phyloP scores from a whole-genome alignment of 2,888 invertebrate species.

The Drosophila pegasa region DNA sequence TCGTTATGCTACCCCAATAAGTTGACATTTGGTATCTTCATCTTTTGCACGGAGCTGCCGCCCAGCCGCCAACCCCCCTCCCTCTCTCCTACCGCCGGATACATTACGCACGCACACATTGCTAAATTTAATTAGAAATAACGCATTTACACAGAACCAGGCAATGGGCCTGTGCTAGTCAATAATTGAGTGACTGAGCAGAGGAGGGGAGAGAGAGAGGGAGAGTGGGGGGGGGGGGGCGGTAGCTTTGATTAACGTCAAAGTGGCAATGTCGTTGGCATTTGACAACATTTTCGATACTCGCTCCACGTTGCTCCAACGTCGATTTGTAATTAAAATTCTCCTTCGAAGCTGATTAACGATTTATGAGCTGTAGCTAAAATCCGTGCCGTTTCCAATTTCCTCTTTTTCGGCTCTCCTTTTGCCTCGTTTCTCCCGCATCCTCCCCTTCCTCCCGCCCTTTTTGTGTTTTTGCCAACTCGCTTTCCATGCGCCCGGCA shows the following conservation, averaged over 20 bases:
- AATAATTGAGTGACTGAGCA: background rate
- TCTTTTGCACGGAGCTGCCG: constrained; percentile 22
- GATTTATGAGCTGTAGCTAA: constrained; percentile 35
- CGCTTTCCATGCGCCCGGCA: constrained; percentile 8
- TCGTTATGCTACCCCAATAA: constrained; percentile 55
- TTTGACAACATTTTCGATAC: constrained; percentile 28
- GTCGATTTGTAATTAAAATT: constrained; percentile 48
- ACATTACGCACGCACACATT: constrained; percentile 31
- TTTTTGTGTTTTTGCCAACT: background rate
- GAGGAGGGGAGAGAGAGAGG: background rate
- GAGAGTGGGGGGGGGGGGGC: background rate
- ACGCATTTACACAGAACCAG: constrained; percentile 36
- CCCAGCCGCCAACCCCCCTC: too few relatives aligned
- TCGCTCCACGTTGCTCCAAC: constrained; percentile 10
- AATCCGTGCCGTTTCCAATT: constrained; percentile 15
- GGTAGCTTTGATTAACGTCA: constrained; percentile 1
- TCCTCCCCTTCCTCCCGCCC: background rate
- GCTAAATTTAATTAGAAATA: constrained; percentile 58
- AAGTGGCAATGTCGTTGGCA: constrained; percentile 24
- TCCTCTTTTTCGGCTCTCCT: background rate
- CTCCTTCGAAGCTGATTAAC: constrained; percentile 27
- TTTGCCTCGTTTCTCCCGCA: background rate
- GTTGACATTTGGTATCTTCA: constrained; percentile 58
- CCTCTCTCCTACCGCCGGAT: too few relatives aligned
- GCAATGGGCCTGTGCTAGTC: background rate